A percentile compares a stretch with the other conserved stretches of the same genome.
Conservation (phyloP, 2,888 invertebrate genomes). For the Drosophila ezoana region DNA sequence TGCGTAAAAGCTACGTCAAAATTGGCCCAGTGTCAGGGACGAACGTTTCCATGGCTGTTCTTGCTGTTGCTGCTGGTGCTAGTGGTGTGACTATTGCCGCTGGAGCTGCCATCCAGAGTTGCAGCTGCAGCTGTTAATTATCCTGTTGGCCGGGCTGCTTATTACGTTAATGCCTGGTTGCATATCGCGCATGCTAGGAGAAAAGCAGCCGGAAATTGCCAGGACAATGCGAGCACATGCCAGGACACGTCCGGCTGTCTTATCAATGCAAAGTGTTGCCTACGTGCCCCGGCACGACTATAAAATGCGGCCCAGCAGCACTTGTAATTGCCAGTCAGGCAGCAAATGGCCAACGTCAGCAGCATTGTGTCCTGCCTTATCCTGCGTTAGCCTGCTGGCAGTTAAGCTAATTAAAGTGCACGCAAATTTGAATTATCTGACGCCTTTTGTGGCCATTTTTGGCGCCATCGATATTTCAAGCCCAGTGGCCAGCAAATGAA, state of each 20-base stretch:
- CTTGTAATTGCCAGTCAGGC: constrained; percentile 64
- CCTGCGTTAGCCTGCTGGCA: constrained; percentile 32
- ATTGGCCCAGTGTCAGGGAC: constrained; percentile 17
- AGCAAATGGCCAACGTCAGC: constrained; percentile 56
- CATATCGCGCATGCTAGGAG: constrained; percentile 47
- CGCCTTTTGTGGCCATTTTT: constrained; percentile 41
- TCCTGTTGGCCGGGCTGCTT: constrained; percentile 52
- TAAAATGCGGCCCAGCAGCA: constrained; percentile 42
- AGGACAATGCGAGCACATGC: constrained; percentile 46
- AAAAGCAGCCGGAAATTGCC: constrained; percentile 65
- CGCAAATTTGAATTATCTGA: constrained; percentile 73
- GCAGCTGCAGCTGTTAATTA: constrained; percentile 58
- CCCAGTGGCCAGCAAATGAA: constrained; percentile 60
- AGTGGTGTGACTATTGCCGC: background rate
- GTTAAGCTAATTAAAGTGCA: constrained; percentile 78
- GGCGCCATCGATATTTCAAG: constrained; percentile 56
- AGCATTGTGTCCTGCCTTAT: constrained; percentile 28
- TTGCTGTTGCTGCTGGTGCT: constrained; percentile 4
- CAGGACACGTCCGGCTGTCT: constrained; percentile 53
- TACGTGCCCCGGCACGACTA: constrained; percentile 59
- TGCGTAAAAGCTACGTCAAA: constrained; percentile 38
- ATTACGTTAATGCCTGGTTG: constrained; percentile 74
- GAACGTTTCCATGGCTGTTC: constrained; percentile 15
- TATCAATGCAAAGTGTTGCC: constrained; percentile 61
- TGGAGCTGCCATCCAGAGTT: constrained; percentile 25